Evolutionary conservation across 2,888 invertebrate species (phyloP), one percentile per base, ranked within the genome.

Genomic region (Drosophila ezoana): DNA sequence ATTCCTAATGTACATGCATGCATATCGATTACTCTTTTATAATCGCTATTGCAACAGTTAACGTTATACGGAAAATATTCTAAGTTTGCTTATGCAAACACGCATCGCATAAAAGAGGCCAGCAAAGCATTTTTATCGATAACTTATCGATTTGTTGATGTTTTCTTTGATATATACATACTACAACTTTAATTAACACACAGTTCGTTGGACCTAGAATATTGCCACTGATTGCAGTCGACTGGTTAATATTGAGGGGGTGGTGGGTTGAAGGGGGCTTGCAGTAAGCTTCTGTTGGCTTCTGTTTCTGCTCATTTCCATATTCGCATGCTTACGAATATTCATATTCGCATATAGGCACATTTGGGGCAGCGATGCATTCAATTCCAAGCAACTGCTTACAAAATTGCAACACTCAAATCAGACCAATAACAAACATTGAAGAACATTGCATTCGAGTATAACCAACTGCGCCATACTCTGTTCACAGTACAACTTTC

Each of bases 291-390:
- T 40, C 32, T 23, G 23, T 52, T n/a, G 43, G 53, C 38, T 63
- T 11, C 47, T 56, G 32, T 32, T 47, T 20, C 38, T 41, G 40
- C 53, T 53, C 37, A 65, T 72, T 77, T 74, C 49, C 73, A 74
- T 66, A 61, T 65, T 77, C 61, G 51, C 41, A 57, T 47, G 44
- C 72, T 57, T 32, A 62, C 57, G 28, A 68, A 75, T 75, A 70
- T 76, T 65, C 76, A 70, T 76, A 69, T 54, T 59, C 44, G 56
- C 49, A 76, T 73, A 57, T 57, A 48, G 60, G 52, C 44, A 59
- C 45, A 75, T 62, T 49, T 37, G 53, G 53, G 63, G 59, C 76
- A 76, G 32, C 70, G 80, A 76, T 79, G 76, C 76, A 63, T 76
- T 66, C 71, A 65, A 57, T 65, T 62, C 70, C 14, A 60, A 70